Base-by-base conservation (phyloP, 2,888 invertebrate genomes). In the Oscheius sp. region DNA sequence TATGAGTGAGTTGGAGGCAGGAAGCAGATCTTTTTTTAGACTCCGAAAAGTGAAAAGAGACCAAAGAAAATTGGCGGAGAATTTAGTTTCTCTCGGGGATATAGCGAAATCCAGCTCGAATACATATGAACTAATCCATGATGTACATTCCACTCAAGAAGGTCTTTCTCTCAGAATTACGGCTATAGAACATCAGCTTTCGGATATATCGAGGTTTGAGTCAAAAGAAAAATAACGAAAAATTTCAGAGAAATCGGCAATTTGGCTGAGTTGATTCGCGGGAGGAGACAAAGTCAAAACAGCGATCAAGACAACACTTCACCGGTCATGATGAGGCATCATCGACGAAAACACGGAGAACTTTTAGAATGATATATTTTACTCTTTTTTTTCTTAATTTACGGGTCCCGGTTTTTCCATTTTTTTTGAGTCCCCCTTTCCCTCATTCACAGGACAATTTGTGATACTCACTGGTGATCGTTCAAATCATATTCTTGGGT, bases 101-200 rank as follows among this genome's bases (percentile, higher is more conserved):
- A 96, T 98, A 94, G 97, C 97, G 86, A 98, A 98, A 96, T 96
- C 96, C 79, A 96, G 96, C 90, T 95, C 94, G 87, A 94, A 94
- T 65, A 95, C 97, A 81, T 96, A 96, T 88, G 97, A 96, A 90
- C 93, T 97, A 85, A 96, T 98, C 78, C 94, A 95, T 68, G 97
- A 97, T 86, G 94, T 97, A 93, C 94, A 94, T 87, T 92, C 92
- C 72, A 92, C 95, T 65, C 96, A 96, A 88, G 94, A 95, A 87
- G 91, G 92, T 63, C 91, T 97, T 82, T 96, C 97, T 88, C 94
- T 95, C 89, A 91, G 96, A 86, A 90, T 97, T 85, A 92, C 92
- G 80, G 92, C 92, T 86, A 91, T 98, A 88, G 96, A 97, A 69
- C 83, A 82, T 70, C 83, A 83, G 61, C 58, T 84, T 55, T 69